phyloP scores from a whole-genome alignment of 2,888 invertebrate species.

The Lasioglossum oenotherae region DNA sequence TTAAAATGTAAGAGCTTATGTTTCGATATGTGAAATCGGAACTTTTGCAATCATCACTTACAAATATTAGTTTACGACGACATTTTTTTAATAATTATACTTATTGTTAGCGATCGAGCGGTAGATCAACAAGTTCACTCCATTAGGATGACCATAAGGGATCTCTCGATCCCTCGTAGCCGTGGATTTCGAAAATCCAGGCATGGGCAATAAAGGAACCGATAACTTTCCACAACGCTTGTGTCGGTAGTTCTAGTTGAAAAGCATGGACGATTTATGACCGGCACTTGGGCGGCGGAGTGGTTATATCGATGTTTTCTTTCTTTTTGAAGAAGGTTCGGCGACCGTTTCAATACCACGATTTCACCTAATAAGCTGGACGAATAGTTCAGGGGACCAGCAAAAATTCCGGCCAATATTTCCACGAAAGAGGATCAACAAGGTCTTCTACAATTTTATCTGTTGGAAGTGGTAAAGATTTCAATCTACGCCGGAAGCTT shows the following conservation, averaged over 20 bases:
- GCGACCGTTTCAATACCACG: constrained; percentile 23
- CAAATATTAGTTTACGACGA: too few species aligned
- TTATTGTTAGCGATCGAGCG: background rate
- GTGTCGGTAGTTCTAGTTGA: background rate
- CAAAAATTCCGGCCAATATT: constrained; percentile 70
- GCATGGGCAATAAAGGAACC: background rate
- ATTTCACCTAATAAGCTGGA: constrained; percentile 59
- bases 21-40: background rate
- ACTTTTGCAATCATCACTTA: background rate
- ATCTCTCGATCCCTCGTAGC: background rate
- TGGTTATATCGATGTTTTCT: background rate
- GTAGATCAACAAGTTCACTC: constrained; percentile 1
- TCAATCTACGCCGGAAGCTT: background rate
- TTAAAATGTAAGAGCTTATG: background rate
- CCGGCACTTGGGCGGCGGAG: too few species aligned
- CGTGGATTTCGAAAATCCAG: background rate
- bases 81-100: background rate
- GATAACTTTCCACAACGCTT: background rate
- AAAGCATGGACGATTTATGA: constrained; percentile 20
- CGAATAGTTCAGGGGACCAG: constrained; percentile 62
- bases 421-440: constrained; percentile 69
- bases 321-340: background rate
- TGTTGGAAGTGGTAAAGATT: constrained; percentile 77
- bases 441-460: constrained; percentile 76
- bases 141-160: background rate